phyloP scores from a whole-genome alignment of 2,888 invertebrate species.

The Nebria salina region DNA sequence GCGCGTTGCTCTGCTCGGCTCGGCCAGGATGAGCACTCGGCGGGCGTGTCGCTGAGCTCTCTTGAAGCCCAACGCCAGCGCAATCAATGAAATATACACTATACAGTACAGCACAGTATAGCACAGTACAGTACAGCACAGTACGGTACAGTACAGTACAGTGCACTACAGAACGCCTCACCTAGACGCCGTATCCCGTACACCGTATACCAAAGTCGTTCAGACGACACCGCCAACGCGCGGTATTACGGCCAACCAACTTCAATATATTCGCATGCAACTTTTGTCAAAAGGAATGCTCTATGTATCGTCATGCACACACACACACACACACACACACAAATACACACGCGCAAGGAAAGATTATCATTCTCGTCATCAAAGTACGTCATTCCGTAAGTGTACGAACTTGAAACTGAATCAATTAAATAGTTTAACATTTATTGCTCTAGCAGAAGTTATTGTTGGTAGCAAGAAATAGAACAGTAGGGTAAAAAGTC shows the following conservation, averaged over 20 bases:
- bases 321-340: too few species aligned
- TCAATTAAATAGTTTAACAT: conserved; percentile 27
- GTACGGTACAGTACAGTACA: conserved; percentile 51
- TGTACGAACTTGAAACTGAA: conserved; percentile 11
- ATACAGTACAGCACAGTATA: conserved; percentile 55
- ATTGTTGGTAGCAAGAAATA: conserved; percentile 7
- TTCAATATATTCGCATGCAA: background rate
- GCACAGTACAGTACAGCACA: too few species aligned
- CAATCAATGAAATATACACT: conserved; percentile 62
- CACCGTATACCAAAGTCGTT: conserved; percentile 13
- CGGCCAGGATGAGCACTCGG: conserved; percentile 48
- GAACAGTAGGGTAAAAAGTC: conserved; percentile 10
- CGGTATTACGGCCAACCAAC: background rate
- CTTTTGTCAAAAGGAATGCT: background rate
- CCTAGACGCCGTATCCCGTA: background rate
- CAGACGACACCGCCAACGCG: conserved; percentile 15
- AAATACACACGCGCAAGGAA: too few species aligned
- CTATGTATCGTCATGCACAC: too few species aligned
- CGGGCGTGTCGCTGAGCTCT: conserved; percentile 60
- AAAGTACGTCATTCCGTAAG: background rate
- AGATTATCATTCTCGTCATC: too few species aligned
- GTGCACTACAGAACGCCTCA: conserved; percentile 14
- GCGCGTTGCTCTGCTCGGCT: conserved; percentile 62
- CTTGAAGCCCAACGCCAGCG: conserved; percentile 60
- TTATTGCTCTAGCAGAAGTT: background rate